A percentile compares a stretch with the other conserved stretches of the same genome.
phyloP scores from a whole-genome alignment of 2,888 invertebrate species.

The Drosophila limbata region DNA sequence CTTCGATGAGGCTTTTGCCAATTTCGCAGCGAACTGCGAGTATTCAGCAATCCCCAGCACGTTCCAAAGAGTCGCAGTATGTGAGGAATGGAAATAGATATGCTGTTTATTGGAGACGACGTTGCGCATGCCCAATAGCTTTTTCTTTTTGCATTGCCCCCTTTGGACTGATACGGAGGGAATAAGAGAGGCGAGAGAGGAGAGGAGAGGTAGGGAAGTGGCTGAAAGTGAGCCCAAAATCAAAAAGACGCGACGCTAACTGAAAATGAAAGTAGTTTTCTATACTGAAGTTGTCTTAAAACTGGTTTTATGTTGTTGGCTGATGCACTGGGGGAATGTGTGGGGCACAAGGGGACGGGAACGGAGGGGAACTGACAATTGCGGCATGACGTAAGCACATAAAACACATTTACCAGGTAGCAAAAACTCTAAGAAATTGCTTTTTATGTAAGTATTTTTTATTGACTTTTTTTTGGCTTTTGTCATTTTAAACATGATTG shows the following conservation, averaged over 20 bases:
- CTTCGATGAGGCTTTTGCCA: constrained; percentile 16
- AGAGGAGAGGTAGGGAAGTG: not conserved
- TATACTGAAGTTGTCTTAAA: constrained; percentile 41
- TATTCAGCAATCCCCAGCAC: constrained; percentile 49
- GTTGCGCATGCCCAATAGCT: constrained; percentile 68
- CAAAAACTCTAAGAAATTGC: constrained; percentile 36
- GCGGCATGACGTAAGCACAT: constrained; percentile 59
- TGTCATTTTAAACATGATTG: constrained; percentile 33
- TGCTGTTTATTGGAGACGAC: constrained; percentile 22
- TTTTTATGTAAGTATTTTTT: constrained; percentile 52
- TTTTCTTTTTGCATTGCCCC: constrained; percentile 29
- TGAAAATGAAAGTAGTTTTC: constrained; percentile 74
- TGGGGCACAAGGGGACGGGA: not conserved
- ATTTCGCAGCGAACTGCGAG: constrained; percentile 9
- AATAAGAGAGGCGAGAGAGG: too few relatives aligned
- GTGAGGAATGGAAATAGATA: constrained; percentile 33
- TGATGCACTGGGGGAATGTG: constrained; percentile 12
- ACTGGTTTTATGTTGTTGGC: constrained; percentile 59
- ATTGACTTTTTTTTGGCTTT: constrained; percentile 23
- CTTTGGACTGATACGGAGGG: not conserved
- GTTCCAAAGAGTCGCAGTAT: constrained; percentile 28
- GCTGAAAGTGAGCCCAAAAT: constrained; percentile 31
- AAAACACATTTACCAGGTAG: constrained; percentile 36
- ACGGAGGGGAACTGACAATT: constrained; percentile 40
- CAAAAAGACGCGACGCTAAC: constrained; percentile 33